Base-by-base conservation (phyloP, 1,140 invertebrate genomes). In the Drosophila virilis region DNA sequence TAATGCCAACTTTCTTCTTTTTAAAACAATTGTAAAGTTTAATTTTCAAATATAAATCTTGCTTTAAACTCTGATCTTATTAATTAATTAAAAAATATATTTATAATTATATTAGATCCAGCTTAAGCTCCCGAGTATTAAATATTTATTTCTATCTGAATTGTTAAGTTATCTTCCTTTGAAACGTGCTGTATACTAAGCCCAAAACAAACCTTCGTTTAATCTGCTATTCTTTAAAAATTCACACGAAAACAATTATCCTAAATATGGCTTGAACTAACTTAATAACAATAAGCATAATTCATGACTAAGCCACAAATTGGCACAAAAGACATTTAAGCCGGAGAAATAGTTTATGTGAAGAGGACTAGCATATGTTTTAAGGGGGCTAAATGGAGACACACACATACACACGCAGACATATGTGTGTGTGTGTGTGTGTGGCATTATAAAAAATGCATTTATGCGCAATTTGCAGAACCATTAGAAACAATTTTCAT, bases 401-500 rank as follows among this genome's bases (percentile, higher is more conserved):
- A 43, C 13, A 43, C 13, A 15, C 42, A 43, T 15, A 46, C 17
- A 28, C 45, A 22, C 17, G 10, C 45, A 6, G 17, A 17, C 17
- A 17, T 17, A 17, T 17, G 40, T n/a, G 8, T 2, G 32, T n/a
- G 22, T 12, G 6, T n/a, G 3, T 45, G 42, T 43, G 37, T 46
- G 37, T 66, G 38, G 54, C 35, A 22, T 22, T 48, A 66, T 71
- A 54, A 69, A 77, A 64, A 62, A 77, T 70, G 60, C 75, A 77
- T 75, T 70, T 78, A 43, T 78, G 72, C 55, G 75, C 71, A 78
- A 78, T 75, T 78, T 66, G 55, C 66, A 62, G 37, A 70, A 61
- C 73, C 57, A 78, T 78, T 78, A 70, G 60, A 78, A 71, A 75
- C 67, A 70, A 71, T 66, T 78, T 78, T 75, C 66, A 74, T 68